These are phyloP conservation scores for Apogon talboti DNA, from an alignment of 2,797 vertebrate genomes.

Conservation along the genomic window DNA sequence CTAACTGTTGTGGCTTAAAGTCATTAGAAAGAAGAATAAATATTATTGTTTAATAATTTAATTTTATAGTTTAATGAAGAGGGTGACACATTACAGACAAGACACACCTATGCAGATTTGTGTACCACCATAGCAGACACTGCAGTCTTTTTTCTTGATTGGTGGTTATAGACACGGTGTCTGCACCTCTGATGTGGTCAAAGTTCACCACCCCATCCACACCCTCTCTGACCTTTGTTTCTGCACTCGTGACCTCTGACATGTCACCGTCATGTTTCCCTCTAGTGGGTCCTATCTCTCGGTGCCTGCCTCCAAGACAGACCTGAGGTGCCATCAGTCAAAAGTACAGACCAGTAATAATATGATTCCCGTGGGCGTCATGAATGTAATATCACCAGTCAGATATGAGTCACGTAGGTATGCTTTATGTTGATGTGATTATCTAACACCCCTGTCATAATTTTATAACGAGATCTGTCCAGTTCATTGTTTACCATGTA, in stretches of 20 bases:
- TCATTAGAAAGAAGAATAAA: neutral
- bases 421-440: neutral
- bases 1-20: too few species aligned
- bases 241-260: slow-evolving; percentile 61
- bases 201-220: slow-evolving; percentile 61
- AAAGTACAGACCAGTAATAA: neutral
- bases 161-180: slow-evolving; percentile 41
- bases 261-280: slow-evolving; percentile 48
- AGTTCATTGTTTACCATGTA: too few species aligned
- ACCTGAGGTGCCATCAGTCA: slow-evolving; percentile 18
- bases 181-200: slow-evolving; percentile 54
- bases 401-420: neutral
- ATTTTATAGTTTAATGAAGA: too few species aligned
- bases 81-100: too few species aligned
- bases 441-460: too few species aligned
- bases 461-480: too few species aligned
- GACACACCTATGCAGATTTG: too few species aligned
- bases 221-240: slow-evolving; percentile 56
- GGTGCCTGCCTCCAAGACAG: slow-evolving; percentile 19
- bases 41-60: too few species aligned
- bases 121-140: too few species aligned
- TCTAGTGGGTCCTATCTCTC: slow-evolving; percentile 34
- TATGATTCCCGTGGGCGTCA: too few species aligned
- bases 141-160: slow-evolving; percentile 13
- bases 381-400: neutral